Percentiles rank a stretch among this genome's conserved stretches.
These are phyloP conservation scores for Pituophis catenifer DNA, from an alignment of 2,113 vertebrate species.

Conservation along the genomic window DNA sequence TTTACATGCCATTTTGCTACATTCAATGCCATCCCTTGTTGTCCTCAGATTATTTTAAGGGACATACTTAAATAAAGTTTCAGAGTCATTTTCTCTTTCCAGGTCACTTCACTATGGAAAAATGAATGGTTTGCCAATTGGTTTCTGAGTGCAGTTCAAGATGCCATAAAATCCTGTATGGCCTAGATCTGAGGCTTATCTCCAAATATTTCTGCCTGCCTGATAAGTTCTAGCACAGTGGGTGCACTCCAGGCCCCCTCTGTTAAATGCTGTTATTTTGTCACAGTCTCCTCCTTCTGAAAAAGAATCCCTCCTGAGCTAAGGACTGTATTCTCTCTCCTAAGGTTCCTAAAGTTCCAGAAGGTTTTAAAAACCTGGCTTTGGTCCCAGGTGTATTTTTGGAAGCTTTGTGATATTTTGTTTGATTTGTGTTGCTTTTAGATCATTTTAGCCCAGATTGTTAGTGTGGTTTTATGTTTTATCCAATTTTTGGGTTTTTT, in stretches of 20 bases:
- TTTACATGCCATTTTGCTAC: background rate
- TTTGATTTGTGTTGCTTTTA: background rate
- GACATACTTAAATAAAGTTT: background rate
- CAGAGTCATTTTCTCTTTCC: background rate
- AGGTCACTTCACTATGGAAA: background rate
- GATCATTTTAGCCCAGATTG: background rate
- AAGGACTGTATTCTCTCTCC: background rate
- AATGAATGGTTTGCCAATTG: background rate
- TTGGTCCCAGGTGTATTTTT: background rate
- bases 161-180: background rate
- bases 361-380: background rate
- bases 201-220: background rate
- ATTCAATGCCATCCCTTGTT: background rate
- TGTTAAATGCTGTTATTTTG: background rate
- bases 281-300: background rate
- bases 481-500: background rate
- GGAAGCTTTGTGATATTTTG: background rate
- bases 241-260: background rate
- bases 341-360: background rate
- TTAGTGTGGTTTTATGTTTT: background rate
- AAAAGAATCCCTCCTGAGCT: background rate
- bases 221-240: background rate
- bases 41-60: background rate
- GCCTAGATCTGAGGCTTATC: background rate
- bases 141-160: background rate